Evolutionary conservation across 2,888 invertebrate species (phyloP), one percentile per base, ranked within the genome.

Genomic region (Odontocerum albicorne): DNA sequence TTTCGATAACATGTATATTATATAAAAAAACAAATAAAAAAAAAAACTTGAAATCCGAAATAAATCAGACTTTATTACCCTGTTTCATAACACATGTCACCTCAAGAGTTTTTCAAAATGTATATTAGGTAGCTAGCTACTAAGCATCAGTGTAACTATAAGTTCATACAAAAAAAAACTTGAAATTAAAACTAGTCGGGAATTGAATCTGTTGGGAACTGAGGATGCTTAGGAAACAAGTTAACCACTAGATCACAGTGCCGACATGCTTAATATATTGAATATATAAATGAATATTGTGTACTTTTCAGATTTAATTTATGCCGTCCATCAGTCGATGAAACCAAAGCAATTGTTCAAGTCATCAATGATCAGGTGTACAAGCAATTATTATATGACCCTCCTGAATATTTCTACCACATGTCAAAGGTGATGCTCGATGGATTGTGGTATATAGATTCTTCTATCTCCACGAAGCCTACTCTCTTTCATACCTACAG

Each of bases 361-460:
- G 66, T 79, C 31, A 67, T 87, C 0, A 71, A 81, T 46, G 80
- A 83, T 1, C 75, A 82, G 2, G 77, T 87, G 0, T 86, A 80
- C 65, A 73, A 77, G 6, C 88, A 88, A 0, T 75, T 78, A 20
- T 66, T 90, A 7, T 75, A 78, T 45, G 74, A 79, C 38, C 81
- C 81, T 2, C 80, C 80, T 0, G 72, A 83, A 35, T 75, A 84
- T 47, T 91, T 88, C 69, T 72, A 83, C 45, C 71, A 80, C 62
- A 85, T 89, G 83, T 75, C 86, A 0, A 69, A 66, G 0, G 79
- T 83, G 1, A 72, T 91, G 65, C 67, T 90, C 1, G 75, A 85
- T 43, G 89, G 89, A 0, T 70, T 91, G 66, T 86, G 85, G 85
- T 79, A 79, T 2, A 72, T 87, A 36, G 84, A 85, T 67, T 86